Percentiles rank a stretch among this genome's conserved stretches.
phyloP scores from a whole-genome alignment of 2,113 vertebrate species.

The Mesoclemmys tuberculata region DNA sequence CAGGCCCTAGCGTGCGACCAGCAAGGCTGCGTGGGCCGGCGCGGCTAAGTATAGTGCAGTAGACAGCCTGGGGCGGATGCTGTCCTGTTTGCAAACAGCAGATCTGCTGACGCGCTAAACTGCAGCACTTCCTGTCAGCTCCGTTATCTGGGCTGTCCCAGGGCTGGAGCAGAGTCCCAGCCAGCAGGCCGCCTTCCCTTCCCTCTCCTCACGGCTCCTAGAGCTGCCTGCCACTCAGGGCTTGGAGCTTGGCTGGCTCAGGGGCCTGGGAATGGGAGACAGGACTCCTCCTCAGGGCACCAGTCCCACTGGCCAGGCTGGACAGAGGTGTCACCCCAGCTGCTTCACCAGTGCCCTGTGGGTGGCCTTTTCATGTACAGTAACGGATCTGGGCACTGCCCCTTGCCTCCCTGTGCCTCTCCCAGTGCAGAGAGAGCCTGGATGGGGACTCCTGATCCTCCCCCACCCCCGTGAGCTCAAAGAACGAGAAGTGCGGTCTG shows the following conservation, averaged over 20 bases:
- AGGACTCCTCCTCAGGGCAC: too few species aligned
- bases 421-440: neutral
- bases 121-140: fast-evolving
- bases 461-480: too few species aligned
- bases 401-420: neutral
- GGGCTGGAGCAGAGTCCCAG: neutral
- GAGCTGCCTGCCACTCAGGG: too few species aligned
- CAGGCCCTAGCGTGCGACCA: fast-evolving
- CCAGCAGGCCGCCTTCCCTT: neutral
- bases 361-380: too few species aligned
- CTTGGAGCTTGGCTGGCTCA: too few species aligned
- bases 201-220: neutral
- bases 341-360: too few species aligned
- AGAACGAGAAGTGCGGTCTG: neutral
- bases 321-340: neutral
- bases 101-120: neutral
- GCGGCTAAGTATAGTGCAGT: neutral
- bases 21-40: neutral
- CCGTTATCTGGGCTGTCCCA: neutral
- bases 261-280: too few species aligned
- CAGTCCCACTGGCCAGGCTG: too few species aligned
- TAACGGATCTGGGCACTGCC: neutral
- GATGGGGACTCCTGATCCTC: too few species aligned
- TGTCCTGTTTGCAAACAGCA: neutral
- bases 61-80: neutral